Conservation (phyloP, 2,888 invertebrate species). For the Drosophila antonietae region DNA sequence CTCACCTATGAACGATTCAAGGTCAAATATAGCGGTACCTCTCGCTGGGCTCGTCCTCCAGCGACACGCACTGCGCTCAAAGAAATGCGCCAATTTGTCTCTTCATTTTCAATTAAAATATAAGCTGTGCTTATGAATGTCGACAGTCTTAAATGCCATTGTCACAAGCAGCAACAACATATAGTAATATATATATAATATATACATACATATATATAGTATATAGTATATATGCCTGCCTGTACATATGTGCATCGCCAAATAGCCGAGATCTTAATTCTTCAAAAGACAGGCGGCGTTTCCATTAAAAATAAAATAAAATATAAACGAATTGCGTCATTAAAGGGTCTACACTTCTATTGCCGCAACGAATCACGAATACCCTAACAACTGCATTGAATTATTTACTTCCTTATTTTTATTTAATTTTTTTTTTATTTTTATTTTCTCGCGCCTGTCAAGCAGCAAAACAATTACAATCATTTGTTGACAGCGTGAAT, state of each 20-base stretch:
- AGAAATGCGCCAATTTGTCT: slow-evolving; percentile 42
- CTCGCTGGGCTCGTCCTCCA: slow-evolving; percentile 16
- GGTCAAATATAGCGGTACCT: slow-evolving; percentile 23
- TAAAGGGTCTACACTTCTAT: slow-evolving; percentile 33
- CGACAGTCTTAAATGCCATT: slow-evolving; percentile 39
- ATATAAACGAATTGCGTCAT: slow-evolving; percentile 37
- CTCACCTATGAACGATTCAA: background rate
- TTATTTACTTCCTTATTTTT: background rate
- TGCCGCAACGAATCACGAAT: slow-evolving; percentile 29
- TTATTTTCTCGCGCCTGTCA: background rate
- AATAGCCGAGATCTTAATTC: slow-evolving; percentile 42
- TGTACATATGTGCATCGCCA: slow-evolving; percentile 9
- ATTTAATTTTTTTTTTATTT: background rate
- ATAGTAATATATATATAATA: background rate
- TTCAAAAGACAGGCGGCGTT: slow-evolving; percentile 32
- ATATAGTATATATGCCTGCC: slow-evolving; percentile 7
- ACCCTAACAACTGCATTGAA: slow-evolving; percentile 26
- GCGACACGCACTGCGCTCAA: background rate
- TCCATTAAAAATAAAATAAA: slow-evolving; percentile 44
- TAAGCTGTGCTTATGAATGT: slow-evolving; percentile 22
- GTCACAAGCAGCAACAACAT: slow-evolving; percentile 11
- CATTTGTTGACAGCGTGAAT: slow-evolving; percentile 31
- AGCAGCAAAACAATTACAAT: background rate
- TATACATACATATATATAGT: background rate
- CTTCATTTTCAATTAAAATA: slow-evolving; percentile 52